A percentile compares a stretch with the other conserved stretches of the same genome.
Conservation (phyloP, 1,140 invertebrate genomes). For the Lerema accius region DNA sequence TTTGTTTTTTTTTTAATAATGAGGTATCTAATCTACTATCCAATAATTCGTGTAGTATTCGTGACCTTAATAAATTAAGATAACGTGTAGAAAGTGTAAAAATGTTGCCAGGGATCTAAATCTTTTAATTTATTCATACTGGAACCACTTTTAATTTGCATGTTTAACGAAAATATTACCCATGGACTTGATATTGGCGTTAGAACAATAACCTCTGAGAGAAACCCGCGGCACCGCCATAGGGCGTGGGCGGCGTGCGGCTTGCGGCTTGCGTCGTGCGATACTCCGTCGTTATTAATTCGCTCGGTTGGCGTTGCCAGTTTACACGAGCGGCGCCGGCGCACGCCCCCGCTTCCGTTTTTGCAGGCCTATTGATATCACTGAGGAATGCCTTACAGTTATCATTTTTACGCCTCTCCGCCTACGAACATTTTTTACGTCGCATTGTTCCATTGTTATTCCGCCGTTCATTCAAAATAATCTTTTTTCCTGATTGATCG, state of each 20-base stretch:
- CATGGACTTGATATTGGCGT: slow-evolving; percentile 49
- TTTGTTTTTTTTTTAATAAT: no score
- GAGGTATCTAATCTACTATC: no score
- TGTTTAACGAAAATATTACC: slow-evolving; percentile 30
- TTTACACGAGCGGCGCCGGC: no score
- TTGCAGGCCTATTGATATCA: slow-evolving; percentile 1
- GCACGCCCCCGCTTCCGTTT: slow-evolving; percentile 16
- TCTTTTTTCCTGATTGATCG: no score
- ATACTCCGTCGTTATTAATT: slow-evolving; percentile 19
- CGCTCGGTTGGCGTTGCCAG: background rate
- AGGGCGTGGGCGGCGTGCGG: slow-evolving; percentile 29
- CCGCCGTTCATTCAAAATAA: background rate
- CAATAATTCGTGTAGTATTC: no score
- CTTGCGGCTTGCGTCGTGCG: no score
- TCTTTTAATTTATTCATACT: no score
- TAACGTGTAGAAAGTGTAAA: no score
- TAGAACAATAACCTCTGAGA: slow-evolving; percentile 57
- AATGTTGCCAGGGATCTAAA: no score
- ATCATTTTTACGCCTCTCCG: slow-evolving; percentile 2
- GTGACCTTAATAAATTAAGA: no score
- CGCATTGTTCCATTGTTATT: background rate
- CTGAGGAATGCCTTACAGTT: slow-evolving; percentile 6
- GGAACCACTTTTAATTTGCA: no score
- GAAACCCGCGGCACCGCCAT: slow-evolving; percentile 40
- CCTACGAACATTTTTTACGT: background rate